phyloP scores from a whole-genome alignment of 2,888 invertebrate genomes.

The Carpatolechia fugitivella region DNA sequence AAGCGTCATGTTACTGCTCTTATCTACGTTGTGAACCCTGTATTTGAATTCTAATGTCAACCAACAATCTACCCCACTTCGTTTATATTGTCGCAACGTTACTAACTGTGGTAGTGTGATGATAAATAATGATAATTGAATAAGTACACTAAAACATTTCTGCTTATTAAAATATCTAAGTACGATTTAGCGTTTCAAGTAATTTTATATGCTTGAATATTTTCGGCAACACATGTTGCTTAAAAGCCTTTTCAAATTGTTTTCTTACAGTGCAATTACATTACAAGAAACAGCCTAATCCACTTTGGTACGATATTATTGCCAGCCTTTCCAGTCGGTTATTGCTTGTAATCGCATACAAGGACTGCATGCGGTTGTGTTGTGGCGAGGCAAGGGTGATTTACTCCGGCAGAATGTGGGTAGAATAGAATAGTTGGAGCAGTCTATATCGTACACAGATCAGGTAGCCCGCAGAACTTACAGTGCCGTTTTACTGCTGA shows the following conservation, averaged over 20 bases:
- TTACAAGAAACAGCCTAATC: neutral
- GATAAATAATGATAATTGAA: no score
- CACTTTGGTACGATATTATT: slow-evolving; percentile 3
- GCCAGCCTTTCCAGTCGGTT: neutral
- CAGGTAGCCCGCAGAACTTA: neutral
- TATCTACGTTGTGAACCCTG: slow-evolving; percentile 54
- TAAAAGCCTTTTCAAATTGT: neutral
- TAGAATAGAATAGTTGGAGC: neutral
- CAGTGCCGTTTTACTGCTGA: neutral
- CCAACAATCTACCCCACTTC: slow-evolving; percentile 45
- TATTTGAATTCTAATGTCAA: slow-evolving; percentile 57
- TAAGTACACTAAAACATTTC: no score
- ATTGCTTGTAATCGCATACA: neutral
- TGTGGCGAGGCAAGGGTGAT: neutral
- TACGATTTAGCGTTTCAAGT: no score
- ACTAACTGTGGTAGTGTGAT: no score
- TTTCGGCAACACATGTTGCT: no score
- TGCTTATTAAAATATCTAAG: no score
- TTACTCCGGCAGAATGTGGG: neutral
- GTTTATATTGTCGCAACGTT: neutral
- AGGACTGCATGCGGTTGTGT: neutral
- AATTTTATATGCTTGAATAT: no score
- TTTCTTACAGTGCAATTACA: neutral
- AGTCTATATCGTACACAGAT: slow-evolving; percentile 68
- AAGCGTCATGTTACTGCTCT: slow-evolving; percentile 54